Percentiles rank a stretch among this genome's conserved stretches.
Conservation (phyloP, 2,113 vertebrate genomes). For the Sorex fumeus region DNA sequence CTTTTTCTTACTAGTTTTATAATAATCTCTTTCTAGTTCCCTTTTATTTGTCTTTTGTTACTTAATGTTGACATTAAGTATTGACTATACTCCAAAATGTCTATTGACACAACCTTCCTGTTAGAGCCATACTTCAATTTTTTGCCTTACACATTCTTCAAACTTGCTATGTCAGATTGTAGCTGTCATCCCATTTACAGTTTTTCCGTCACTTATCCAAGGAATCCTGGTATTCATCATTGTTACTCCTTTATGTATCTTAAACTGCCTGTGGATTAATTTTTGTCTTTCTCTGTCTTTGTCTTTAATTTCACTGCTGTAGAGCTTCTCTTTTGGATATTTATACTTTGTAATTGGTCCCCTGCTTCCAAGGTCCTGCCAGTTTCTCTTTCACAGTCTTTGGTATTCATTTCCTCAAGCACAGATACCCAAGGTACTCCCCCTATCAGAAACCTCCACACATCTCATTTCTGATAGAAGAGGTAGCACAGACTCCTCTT, state of each 20-base stretch:
- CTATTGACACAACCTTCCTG: neutral
- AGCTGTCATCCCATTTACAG: neutral
- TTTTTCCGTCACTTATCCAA: neutral
- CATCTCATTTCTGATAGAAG: neutral
- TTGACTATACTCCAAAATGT: neutral
- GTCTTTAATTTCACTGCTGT: neutral
- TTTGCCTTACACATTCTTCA: neutral
- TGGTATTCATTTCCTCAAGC: neutral
- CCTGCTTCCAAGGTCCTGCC: neutral
- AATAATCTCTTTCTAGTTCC: conserved; percentile 1
- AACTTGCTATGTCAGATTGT: neutral
- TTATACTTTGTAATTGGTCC: neutral
- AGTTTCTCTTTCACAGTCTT: neutral
- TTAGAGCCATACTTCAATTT: neutral
- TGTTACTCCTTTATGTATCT: neutral
- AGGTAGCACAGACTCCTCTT: neutral
- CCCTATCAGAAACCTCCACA: conserved; percentile 1
- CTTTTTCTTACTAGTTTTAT: neutral
- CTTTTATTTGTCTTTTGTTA: neutral
- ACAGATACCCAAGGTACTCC: neutral
- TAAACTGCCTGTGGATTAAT: neutral
- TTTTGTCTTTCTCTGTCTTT: neutral
- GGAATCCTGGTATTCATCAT: neutral
- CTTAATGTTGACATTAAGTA: neutral
- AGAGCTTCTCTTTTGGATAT: neutral